Base-by-base conservation (phyloP, 2,797 vertebrate species). In the Nannoperca obscura region DNA sequence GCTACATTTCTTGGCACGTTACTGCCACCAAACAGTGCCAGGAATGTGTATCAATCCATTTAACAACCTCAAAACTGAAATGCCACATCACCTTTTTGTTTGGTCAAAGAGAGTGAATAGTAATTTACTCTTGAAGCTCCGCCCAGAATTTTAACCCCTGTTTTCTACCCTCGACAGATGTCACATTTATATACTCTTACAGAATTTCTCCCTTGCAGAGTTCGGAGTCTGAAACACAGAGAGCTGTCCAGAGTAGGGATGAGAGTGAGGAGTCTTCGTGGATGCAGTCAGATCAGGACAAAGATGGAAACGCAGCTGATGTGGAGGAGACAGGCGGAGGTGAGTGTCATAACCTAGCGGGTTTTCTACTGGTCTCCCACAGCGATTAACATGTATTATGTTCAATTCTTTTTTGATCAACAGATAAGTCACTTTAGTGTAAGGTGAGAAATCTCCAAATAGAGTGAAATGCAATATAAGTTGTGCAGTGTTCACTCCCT, bases 231-330 rank as follows among this genome's bases (percentile, higher is more conserved):
- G 92, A 93, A 30, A 94, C 88, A n/a, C 94, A 90, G 9, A 90
- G 89, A 71, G 83, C 89, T 7, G 68, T 91, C 44, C 88, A 89
- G 58, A 93, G 94, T 57, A 95, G 94, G 83, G 93, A 93, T 2
- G 95, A 92, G 74, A 88, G 86, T 2, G 93, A 92, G 6, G 95
- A 96, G 67, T 95, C 94, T 38, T 92, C 92, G 0, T 97, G 96
- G 96, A 87, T 85, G n/a, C 94, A 88, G 38, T 94, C 95, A 0
- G 92, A 94, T 2, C 93, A 94, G 65, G 93, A 94, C 22, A 94
- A 94, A 93, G 95, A 66, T 46, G 86, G 77, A 80, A 95, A 93
- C 40, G 53, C 90, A 3, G 76, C 80, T 34, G 93, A 95, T 71
- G 71, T 87, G 64, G 86, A 86, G 64, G 93, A 93, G 65, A 82